Evolutionary conservation across 1,140 invertebrate species (phyloP).

Genomic region (Caenorhabditis remanei): DNA sequence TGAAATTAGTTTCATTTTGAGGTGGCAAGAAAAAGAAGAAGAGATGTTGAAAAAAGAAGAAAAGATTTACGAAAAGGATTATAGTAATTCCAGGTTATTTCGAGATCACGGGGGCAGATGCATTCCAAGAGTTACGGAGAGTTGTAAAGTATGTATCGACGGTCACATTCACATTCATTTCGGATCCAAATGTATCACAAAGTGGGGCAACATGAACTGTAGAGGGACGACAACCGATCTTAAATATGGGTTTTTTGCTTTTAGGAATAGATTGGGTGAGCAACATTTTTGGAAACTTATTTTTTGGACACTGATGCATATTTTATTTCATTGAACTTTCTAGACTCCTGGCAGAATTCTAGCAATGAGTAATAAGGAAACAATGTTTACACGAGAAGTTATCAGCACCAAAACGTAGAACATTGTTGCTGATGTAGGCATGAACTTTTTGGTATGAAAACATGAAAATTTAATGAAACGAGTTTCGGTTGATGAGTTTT

Average conservation of each 20-base stretch:
- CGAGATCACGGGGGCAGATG: neutral
- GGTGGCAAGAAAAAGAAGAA: neutral
- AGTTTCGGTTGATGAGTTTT: neutral
- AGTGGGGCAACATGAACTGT: neutral
- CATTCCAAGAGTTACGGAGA: neutral
- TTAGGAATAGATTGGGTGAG: neutral
- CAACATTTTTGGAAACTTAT: no score
- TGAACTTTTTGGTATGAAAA: neutral
- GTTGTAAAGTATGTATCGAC: neutral
- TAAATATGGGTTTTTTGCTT: neutral
- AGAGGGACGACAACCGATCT: neutral
- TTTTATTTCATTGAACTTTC: no score
- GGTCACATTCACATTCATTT: slow-evolving; percentile 21
- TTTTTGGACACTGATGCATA: no score
- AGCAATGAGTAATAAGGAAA: no score
- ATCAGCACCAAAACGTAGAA: no score
- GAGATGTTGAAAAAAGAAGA: neutral
- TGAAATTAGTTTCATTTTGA: neutral
- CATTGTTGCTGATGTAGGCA: neutral
- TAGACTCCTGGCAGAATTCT: no score
- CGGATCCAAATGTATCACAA: slow-evolving; percentile 8
- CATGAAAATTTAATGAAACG: neutral
- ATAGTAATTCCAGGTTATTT: slow-evolving; percentile 6
- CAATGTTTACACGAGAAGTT: no score
- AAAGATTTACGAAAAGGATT: neutral